Evolutionary conservation across 2,797 vertebrate genomes (phyloP), one percentile per base, ranked within the genome.

Genomic region (Anguilla anguilla): DNA sequence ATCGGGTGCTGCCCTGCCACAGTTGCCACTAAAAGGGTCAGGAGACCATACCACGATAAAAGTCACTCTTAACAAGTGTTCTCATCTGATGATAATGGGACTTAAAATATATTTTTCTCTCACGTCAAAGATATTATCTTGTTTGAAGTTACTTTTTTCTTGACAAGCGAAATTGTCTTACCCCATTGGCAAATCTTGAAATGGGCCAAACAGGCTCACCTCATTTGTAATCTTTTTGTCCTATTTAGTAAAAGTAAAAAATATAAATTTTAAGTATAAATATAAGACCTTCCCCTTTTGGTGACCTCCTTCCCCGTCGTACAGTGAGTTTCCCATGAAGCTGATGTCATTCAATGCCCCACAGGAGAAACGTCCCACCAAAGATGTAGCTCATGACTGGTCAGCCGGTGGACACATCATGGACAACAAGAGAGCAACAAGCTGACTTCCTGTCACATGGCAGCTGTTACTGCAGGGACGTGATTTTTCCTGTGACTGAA

Each of bases 351-450:
- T 96, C 0, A 96, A 87, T 0, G 94, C 92, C 61, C 98, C 98
- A 1, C 0, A 90, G 2, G 57, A 99, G 86, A 94, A 97, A 99
- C 43, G 57, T 98, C 0, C 98, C 98, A 0, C 98, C 98, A 0
- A 93, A 99, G 92, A 99, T 96, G 95, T 94, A 99, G 87, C 99
- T 25, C 98, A 99, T 99, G 86, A 99, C 98, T 0, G 98, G 97
- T 89, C 98, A 88, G 57, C 93, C 89, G 1, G 91, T 93, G 25
- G 98, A 98, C n/a, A 99, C 98, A 98, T 89, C 7, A 4, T 49
- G 43, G 43, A 10, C 19, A 81, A 25, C 6, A 10, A 74, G 4
- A 10, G 0, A 74, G 72, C 4, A 43, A 67, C 6, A 5, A 43
- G 11, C 72, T 77, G 35, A 77, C 17, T 77, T 77, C 72, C 72